Evolutionary conservation across 2,797 vertebrate species (phyloP).

Genomic region (Oryzias dopingdopingensis): DNA sequence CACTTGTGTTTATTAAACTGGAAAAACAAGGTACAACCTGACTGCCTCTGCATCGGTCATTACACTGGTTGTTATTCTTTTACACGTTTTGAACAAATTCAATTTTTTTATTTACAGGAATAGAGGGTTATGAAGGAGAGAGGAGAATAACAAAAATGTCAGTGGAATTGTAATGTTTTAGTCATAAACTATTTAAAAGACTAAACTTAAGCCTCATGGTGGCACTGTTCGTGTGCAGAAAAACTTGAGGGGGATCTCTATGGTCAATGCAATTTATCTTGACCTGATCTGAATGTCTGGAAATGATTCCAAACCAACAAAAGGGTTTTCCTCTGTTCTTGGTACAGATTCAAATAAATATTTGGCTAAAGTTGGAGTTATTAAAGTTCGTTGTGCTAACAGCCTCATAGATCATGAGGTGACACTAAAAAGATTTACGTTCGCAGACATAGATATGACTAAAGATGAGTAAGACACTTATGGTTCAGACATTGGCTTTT

Average conservation of each 20-base stretch:
- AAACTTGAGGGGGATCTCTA: neutral
- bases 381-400: conserved; percentile 18
- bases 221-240: conserved; percentile 4
- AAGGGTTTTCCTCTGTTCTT: neutral
- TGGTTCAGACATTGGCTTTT: conserved; percentile 55
- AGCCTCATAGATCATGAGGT: conserved; percentile 33
- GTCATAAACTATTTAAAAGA: neutral
- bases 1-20: no score
- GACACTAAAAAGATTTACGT: conserved; percentile 60
- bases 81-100: no score
- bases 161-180: neutral
- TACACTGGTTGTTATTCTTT: no score
- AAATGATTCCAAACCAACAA: neutral
- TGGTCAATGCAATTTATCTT: neutral
- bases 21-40: no score
- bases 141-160: neutral
- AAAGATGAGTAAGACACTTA: conserved; percentile 57
- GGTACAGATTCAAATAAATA: conserved; percentile 22
- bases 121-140: neutral
- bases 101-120: no score
- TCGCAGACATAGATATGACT: conserved; percentile 59
- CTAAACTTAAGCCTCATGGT: conserved; percentile 2
- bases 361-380: conserved; percentile 16
- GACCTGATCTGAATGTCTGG: neutral
- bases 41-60: no score